Base-by-base conservation (phyloP, 2,888 invertebrate species). In the Heteromurus nitidus region DNA sequence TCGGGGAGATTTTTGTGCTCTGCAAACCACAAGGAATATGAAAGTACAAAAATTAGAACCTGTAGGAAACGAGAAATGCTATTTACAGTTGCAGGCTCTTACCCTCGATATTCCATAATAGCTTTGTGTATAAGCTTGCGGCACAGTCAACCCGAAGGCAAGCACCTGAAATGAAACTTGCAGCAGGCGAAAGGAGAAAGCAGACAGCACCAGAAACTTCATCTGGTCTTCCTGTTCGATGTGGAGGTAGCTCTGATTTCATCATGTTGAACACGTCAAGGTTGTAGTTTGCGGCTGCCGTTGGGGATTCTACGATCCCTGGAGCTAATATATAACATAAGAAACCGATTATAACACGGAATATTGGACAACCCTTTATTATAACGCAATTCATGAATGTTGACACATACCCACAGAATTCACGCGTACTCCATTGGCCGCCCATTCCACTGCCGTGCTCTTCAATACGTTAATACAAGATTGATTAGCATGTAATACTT, bases 231-330 rank as follows among this genome's bases (percentile, higher is more conserved):
- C 91, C 91, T 0, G 90, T 87, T 75, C 91, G 84, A 81, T 89
- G 88, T 20, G 89, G 88, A 2, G 91, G 91, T 42, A 90, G 74
- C 9, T 85, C 80, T 2, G 88, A 88, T 26, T 88, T 88, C 3
- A 85, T 84, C 1, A 65, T 50, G 2, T 88, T 86, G 86, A 90
- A 90, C 42, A 90, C 85, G 68, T 88, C 87, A 36, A 90, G 84
- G 69, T 88, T 87, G 86, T 91, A 91, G 87, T 91, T 90, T n/a
- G 88, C 89, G n/a, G 89, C 89, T 24, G 91, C 91, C 22, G 91
- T 90, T 13, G 89, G 88, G 0, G 91, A 91, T 80, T 89, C 90
- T 26, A 91, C 90, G 2, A 89, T 88, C 16, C 90, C 91, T 18
- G 91, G 91, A 58, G 90, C 90, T 85, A n/a, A 11, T 36, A 68